Conservation (phyloP, 2,113 vertebrate genomes). For the Pseudonaja textilis region DNA sequence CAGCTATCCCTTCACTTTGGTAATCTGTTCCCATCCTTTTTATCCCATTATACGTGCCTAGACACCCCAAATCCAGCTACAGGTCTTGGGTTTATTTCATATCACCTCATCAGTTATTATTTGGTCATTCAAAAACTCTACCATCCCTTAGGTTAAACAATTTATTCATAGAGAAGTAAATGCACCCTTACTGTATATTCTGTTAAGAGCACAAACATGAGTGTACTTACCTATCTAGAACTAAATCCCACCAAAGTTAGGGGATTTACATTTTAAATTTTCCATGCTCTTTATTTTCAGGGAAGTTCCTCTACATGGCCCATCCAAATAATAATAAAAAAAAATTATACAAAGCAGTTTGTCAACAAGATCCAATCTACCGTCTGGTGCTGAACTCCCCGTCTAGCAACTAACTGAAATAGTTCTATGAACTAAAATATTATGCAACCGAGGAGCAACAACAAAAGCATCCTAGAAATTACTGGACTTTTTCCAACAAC, state of each 20-base stretch:
- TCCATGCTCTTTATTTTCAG: background rate
- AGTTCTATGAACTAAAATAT: conserved; percentile 46
- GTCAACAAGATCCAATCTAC: conserved; percentile 30
- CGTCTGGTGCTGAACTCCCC: conserved; percentile 41
- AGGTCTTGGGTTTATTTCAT: background rate
- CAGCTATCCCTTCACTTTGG: background rate
- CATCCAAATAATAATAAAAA: background rate
- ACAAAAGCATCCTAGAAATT: conserved; percentile 61
- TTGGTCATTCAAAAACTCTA: background rate
- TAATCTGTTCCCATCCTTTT: background rate
- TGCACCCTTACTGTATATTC: background rate
- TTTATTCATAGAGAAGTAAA: background rate
- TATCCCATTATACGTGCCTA: background rate
- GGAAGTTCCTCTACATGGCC: background rate
- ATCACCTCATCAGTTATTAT: background rate
- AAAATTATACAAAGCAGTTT: conserved; percentile 26
- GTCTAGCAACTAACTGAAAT: conserved; percentile 49
- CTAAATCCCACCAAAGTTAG: background rate
- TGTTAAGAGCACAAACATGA: background rate
- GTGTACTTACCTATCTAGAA: background rate
- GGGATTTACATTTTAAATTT: background rate
- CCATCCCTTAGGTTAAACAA: background rate
- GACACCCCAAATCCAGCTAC: background rate
- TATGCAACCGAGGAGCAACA: conserved; percentile 57
- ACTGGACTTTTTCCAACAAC: background rate